These are phyloP conservation scores for Epirrhoe alternata DNA, from an alignment of 2,888 invertebrate species.

Conservation along the genomic window DNA sequence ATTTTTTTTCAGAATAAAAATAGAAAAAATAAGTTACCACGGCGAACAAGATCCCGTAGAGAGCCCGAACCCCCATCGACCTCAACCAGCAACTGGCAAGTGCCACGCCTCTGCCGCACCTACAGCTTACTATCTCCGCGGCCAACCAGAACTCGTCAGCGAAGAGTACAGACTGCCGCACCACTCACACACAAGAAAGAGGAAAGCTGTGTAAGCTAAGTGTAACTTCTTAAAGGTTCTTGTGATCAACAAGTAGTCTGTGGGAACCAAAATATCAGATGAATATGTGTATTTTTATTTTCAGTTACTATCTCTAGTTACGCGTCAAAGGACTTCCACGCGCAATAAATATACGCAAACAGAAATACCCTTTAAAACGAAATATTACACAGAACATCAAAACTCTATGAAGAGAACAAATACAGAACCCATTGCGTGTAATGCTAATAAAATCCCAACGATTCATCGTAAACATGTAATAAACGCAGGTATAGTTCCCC, in stretches of 20 bases:
- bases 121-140: slow-evolving; percentile 39
- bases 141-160: slow-evolving; percentile 14
- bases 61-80: slow-evolving; percentile 11
- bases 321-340: slow-evolving; percentile 14
- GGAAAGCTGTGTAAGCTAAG: slow-evolving; percentile 27
- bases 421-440: not conserved
- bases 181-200: not conserved
- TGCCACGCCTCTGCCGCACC: slow-evolving; percentile 56
- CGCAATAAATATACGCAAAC: slow-evolving; percentile 32
- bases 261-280: not conserved
- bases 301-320: slow-evolving; percentile 20
- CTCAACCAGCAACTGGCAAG: slow-evolving; percentile 38
- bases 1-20: slow-evolving; percentile 35
- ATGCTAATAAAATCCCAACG: slow-evolving; percentile 10
- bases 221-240: not conserved
- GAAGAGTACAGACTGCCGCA: slow-evolving; percentile 19
- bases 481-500: not conserved
- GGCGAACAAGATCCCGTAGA: slow-evolving; percentile 14
- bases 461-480: not conserved
- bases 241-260: not conserved
- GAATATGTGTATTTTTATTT: not conserved
- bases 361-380: slow-evolving; percentile 11
- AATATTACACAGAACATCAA: not conserved
- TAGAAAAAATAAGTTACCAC: slow-evolving; percentile 16
- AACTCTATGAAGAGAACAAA: slow-evolving; percentile 13